A percentile compares a stretch with the other conserved stretches of the same genome.
Evolutionary conservation across 2,797 vertebrate genomes (phyloP).

Genomic region (Psittacula echo): DNA sequence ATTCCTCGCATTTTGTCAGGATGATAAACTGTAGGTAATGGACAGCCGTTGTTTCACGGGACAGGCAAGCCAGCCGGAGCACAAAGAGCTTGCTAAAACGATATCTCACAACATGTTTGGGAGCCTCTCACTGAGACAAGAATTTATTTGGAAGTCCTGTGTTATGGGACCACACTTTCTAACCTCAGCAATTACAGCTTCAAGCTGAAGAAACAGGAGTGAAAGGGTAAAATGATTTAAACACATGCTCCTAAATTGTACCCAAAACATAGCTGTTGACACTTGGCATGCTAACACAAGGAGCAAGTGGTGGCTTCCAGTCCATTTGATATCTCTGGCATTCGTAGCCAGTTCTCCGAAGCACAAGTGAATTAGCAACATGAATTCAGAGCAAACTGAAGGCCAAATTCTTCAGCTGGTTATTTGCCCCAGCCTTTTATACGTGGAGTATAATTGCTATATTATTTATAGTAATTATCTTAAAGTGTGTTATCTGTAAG

Average conservation of each 20-base stretch:
- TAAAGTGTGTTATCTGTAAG: conserved; percentile 65
- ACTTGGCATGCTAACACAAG: conserved; percentile 47
- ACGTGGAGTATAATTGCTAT: conserved; percentile 30
- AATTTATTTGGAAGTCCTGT: conserved; percentile 75
- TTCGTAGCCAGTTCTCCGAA: not conserved
- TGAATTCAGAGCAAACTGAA: not conserved
- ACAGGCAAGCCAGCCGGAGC: conserved; percentile 62
- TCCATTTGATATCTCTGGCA: not conserved
- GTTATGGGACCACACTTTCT: conserved; percentile 68
- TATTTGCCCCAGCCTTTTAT: conserved; percentile 5
- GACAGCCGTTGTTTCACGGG: conserved; percentile 72
- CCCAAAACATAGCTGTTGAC: conserved; percentile 72
- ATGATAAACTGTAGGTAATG: conserved; percentile 83
- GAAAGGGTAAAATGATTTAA: conserved; percentile 71
- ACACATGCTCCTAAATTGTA: conserved; percentile 69
- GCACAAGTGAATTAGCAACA: conserved; percentile 51
- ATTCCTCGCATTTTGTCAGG: conserved; percentile 79
- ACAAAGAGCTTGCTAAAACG: conserved; percentile 72
- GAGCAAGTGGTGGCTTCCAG: conserved; percentile 46
- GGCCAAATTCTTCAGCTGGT: not conserved
- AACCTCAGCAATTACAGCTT: conserved; percentile 71
- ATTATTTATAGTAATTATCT: conserved; percentile 69
- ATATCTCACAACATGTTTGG: conserved; percentile 51
- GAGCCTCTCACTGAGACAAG: conserved; percentile 64
- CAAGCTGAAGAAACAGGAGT: conserved; percentile 68